Evolutionary conservation across 2,797 vertebrate genomes (phyloP).

Genomic region (Huso huso): DNA sequence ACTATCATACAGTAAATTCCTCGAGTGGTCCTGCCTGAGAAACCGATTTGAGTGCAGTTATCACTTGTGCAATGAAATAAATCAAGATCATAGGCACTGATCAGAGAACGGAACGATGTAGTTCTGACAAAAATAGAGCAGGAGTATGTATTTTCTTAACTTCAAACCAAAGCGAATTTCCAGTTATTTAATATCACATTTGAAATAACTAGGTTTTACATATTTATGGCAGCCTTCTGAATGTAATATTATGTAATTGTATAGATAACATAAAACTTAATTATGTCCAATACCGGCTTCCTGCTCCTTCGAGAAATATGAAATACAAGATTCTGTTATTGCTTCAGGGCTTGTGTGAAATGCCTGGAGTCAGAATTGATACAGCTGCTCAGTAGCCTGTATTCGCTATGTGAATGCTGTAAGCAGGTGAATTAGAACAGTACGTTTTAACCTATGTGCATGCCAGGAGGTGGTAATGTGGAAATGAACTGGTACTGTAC

Average conservation of each 20-base stretch:
- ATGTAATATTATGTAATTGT: conserved; percentile 6
- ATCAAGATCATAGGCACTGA: too few relatives aligned
- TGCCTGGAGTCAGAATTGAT: background rate
- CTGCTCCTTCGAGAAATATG: background rate
- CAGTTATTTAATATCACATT: background rate
- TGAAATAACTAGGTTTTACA: background rate
- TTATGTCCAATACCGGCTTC: background rate
- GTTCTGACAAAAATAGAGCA: too few relatives aligned
- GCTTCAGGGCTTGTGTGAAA: background rate
- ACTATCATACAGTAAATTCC: too few relatives aligned
- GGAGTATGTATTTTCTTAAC: background rate
- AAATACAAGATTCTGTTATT: background rate
- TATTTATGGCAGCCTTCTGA: conserved; percentile 3
- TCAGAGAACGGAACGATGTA: too few relatives aligned
- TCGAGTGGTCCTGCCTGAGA: too few relatives aligned
- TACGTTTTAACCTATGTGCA: background rate
- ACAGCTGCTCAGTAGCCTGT: background rate
- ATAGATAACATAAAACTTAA: background rate
- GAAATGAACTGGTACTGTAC: too few relatives aligned
- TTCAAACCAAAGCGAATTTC: conserved; percentile 3
- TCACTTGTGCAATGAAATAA: too few relatives aligned
- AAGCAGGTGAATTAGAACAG: background rate
- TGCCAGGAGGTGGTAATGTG: too few relatives aligned
- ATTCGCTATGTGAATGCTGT: background rate
- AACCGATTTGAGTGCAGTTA: too few relatives aligned